Base-by-base conservation (phyloP, 1,140 invertebrate species). In the Drosophila erecta region DNA sequence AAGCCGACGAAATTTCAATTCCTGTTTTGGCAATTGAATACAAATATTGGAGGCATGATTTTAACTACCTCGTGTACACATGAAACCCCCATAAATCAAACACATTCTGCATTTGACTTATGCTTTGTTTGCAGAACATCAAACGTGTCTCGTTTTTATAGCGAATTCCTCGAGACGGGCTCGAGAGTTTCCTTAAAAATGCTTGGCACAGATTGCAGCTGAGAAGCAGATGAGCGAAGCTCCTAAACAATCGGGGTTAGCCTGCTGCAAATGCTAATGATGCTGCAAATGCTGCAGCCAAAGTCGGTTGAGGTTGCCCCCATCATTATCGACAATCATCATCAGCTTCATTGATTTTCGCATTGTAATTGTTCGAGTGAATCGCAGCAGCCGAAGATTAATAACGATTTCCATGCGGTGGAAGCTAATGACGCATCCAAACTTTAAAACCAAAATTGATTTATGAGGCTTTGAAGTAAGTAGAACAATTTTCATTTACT, bases 251-350 rank as follows among this genome's bases (percentile, higher is more conserved):
- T 44, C 20, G 56, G 56, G 40, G 60, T 30, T 61, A 30, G 30
- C 22, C 22, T 47, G 41, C 3, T 69, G 65, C 40, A 65, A 69
- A 50, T 75, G 72, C 60, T 66, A 75, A 75, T 75, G 55, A 50
- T 51, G 37, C 33, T 62, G 57, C 61, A 64, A 46, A 50, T 51
- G 37, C 33, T 62, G 57, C 61, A 64, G 15, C 61, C 20, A 44
- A 76, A 76, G 72, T 76, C 71, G 72, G 72, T 76, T 76, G 72
- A 76, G 72, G 72, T 76, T 76, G 60, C 59, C 59, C 71, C 53
- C 60, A 75, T 75, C 72, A 75, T 75, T 58, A 75, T 75, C 72
- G 58, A 54, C 70, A 74, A 74, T 74, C 70, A 72, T 72, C 66
- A 66, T 75, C 51, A 41, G 54, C 33, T 58, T 50, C 55, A 76